A percentile compares a stretch with the other conserved stretches of the same genome.
Evolutionary conservation across 2,113 vertebrate genomes (phyloP).

Genomic region (Chloropsis cyanopogon): DNA sequence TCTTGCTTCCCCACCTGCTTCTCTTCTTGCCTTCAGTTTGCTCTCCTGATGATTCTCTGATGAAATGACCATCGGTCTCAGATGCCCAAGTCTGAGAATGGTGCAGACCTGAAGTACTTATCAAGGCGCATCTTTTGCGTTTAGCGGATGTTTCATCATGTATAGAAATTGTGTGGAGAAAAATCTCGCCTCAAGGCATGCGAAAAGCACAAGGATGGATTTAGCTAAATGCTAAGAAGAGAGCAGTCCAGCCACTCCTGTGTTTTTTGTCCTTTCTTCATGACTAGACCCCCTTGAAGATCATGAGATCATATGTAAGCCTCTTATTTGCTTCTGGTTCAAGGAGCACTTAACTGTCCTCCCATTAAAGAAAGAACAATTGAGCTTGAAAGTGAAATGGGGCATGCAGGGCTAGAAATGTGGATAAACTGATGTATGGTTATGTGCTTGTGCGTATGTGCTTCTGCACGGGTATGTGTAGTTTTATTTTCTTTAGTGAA

Average conservation of each 20-base stretch:
- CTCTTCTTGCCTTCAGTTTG: background rate
- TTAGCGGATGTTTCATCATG: background rate
- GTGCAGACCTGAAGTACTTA: background rate
- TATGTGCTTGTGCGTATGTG: background rate
- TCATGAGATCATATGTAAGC: conserved; percentile 76
- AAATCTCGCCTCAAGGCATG: conserved; percentile 75
- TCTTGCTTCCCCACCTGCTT: background rate
- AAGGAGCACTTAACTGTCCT: background rate
- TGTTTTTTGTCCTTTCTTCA: conserved; percentile 84
- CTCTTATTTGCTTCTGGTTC: background rate
- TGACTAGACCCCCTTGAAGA: conserved; percentile 80
- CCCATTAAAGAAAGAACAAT: background rate
- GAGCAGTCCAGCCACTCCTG: conserved; percentile 70
- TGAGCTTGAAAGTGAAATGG: background rate
- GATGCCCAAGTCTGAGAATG: background rate
- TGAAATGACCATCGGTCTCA: rapidly evolving
- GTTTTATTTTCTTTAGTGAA: background rate
- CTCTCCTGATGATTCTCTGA: background rate
- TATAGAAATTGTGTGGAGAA: conserved; percentile 80
- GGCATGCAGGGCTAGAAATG: background rate
- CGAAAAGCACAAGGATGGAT: conserved; percentile 69
- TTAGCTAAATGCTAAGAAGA: conserved; percentile 78
- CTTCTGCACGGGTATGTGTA: background rate
- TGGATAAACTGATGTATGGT: background rate
- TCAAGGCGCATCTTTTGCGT: background rate